Percentiles rank a stretch among this genome's conserved stretches.
Evolutionary conservation across 2,113 vertebrate species (phyloP).

Genomic region (Salminus brasiliensis): DNA sequence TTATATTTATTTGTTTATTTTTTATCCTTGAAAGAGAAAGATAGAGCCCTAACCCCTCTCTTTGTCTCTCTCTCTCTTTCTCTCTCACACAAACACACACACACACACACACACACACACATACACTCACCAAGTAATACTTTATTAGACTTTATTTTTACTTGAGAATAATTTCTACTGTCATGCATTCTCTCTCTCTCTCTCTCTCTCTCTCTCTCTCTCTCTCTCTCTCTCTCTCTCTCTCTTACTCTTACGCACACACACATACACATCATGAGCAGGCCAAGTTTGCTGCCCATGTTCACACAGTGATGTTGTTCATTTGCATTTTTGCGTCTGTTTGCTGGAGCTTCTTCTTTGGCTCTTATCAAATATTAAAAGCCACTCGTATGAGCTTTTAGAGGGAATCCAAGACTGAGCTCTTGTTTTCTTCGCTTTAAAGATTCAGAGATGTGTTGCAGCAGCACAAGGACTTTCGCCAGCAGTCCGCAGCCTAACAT

Average conservation of each 20-base stretch:
- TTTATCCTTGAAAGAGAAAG: no score
- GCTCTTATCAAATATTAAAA: constrained; percentile 79
- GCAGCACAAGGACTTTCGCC: constrained; percentile 12
- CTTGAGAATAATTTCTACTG: background rate
- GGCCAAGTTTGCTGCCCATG: constrained; percentile 58
- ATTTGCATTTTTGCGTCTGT: constrained; percentile 63
- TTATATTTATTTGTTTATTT: no score
- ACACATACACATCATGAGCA: constrained; percentile 6
- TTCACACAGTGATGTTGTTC: constrained; percentile 17
- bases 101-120: no score
- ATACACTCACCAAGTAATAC: no score
- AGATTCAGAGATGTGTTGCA: constrained; percentile 73
- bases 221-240: background rate
- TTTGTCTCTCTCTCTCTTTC: no score
- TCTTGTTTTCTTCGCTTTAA: constrained; percentile 77
- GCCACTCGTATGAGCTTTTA: constrained; percentile 77
- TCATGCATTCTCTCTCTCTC: background rate
- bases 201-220: no score
- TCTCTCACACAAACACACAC: background rate
- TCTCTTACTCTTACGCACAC: background rate
- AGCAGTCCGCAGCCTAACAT: constrained; percentile 67
- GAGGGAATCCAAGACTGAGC: constrained; percentile 73
- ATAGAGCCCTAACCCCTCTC: no score
- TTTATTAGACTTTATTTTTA: background rate
- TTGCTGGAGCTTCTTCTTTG: constrained; percentile 74